Percentiles rank a stretch among this genome's conserved stretches.
Conservation (phyloP, 2,113 vertebrate genomes). For the Etheostoma spectabile region DNA sequence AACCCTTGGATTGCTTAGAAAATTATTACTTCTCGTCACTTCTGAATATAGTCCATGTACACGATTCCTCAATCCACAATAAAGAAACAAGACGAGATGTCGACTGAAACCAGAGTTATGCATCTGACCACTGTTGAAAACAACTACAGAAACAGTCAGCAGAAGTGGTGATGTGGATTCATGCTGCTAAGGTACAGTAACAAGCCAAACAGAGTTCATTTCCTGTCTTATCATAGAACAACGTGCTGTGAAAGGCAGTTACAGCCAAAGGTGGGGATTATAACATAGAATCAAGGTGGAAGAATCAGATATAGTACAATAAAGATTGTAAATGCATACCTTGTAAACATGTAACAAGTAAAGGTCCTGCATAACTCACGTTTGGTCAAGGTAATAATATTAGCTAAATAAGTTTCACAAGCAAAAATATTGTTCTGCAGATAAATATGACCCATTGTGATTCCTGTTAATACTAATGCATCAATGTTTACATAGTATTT, state of each 20-base stretch:
- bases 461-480: background rate
- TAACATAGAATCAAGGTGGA: background rate
- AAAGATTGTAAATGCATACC: too few species aligned
- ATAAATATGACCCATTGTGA: background rate
- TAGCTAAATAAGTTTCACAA: background rate
- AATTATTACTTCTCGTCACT: background rate
- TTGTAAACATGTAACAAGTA: background rate
- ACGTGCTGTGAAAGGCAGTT: background rate
- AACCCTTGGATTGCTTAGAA: background rate
- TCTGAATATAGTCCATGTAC: background rate
- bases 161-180: conserved; percentile 3
- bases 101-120: conserved; percentile 8
- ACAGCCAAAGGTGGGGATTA: background rate
- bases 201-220: conserved; percentile 20
- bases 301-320: background rate
- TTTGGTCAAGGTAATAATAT: background rate
- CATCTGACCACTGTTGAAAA: conserved; percentile 5
- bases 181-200: background rate
- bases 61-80: background rate
- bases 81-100: background rate
- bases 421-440: background rate
- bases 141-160: conserved; percentile 9
- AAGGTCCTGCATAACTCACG: background rate
- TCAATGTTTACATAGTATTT: background rate
- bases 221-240: conserved; percentile 1